Conservation (phyloP, 2,113 vertebrate species). For the Anguilla japonica region DNA sequence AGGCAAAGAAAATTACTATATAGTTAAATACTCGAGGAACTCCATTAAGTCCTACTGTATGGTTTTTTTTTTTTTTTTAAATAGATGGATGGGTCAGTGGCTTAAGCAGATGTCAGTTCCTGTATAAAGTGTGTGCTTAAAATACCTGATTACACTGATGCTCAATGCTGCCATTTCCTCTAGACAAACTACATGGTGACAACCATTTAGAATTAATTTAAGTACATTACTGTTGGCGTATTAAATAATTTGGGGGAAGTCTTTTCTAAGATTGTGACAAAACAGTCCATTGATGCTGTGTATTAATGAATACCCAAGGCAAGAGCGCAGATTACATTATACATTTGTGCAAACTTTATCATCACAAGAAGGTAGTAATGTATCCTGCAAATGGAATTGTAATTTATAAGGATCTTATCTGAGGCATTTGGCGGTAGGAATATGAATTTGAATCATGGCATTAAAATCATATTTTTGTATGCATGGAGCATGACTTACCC, state of each 20-base stretch:
- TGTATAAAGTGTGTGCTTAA: background rate
- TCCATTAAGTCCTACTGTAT: background rate
- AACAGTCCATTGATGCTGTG: conserved; percentile 7
- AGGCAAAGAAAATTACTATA: background rate
- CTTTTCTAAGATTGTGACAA: conserved; percentile 42
- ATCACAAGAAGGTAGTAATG: background rate
- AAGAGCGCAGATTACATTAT: background rate
- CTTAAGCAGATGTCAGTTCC: background rate
- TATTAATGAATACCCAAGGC: background rate
- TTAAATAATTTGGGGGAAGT: conserved; percentile 46
- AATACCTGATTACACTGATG: too few species aligned
- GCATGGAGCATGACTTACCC: background rate
- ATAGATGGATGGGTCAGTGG: too few species aligned
- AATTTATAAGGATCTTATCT: background rate
- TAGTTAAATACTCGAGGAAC: background rate
- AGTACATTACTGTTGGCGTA: conserved; percentile 51
- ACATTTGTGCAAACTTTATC: background rate
- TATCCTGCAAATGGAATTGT: background rate
- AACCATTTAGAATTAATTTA: conserved; percentile 50
- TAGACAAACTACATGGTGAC: conserved; percentile 39
- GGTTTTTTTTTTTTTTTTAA: background rate
- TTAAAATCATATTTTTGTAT: background rate
- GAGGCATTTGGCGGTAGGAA: background rate
- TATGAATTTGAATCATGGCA: background rate
- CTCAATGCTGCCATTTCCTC: conserved; percentile 25